A percentile compares a stretch with the other conserved stretches of the same genome.
These are phyloP conservation scores for Tragelaphus imberbis DNA, from an alignment of 2,113 vertebrate species.

Conservation along the genomic window DNA sequence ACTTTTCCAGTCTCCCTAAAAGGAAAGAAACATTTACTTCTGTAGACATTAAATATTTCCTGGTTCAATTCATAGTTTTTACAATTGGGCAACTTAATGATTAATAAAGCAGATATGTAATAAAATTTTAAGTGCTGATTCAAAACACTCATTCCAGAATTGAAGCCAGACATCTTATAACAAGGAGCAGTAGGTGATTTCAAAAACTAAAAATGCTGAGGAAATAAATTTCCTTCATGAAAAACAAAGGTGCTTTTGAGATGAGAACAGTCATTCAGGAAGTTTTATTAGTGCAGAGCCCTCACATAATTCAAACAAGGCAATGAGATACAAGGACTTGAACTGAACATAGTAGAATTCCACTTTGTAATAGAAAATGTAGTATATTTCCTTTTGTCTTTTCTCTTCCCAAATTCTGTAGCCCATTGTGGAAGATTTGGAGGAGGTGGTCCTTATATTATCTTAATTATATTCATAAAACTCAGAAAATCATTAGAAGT, in stretches of 20 bases:
- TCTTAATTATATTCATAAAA: not conserved
- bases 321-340: not conserved
- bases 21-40: not conserved
- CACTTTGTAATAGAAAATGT: not conserved
- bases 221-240: conserved; percentile 4
- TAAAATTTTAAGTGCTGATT: conserved; percentile 40
- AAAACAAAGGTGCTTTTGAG: conserved; percentile 42
- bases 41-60: conserved; percentile 22
- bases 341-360: not conserved
- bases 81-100: not conserved
- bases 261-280: not conserved
- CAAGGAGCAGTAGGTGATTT: conserved; percentile 26
- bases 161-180: not conserved
- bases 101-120: conserved; percentile 22
- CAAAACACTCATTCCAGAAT: conserved; percentile 5
- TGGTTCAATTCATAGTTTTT: conserved; percentile 1
- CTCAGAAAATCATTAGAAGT: not conserved
- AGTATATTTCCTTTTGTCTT: not conserved
- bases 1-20: not conserved
- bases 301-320: not conserved
- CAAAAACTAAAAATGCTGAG: not conserved
- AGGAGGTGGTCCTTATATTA: not conserved
- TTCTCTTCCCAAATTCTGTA: not conserved
- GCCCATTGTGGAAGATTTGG: not conserved
- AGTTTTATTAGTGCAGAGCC: not conserved